Evolutionary conservation across 2,888 invertebrate species (phyloP).

Genomic region (Stenodera caucasica): DNA sequence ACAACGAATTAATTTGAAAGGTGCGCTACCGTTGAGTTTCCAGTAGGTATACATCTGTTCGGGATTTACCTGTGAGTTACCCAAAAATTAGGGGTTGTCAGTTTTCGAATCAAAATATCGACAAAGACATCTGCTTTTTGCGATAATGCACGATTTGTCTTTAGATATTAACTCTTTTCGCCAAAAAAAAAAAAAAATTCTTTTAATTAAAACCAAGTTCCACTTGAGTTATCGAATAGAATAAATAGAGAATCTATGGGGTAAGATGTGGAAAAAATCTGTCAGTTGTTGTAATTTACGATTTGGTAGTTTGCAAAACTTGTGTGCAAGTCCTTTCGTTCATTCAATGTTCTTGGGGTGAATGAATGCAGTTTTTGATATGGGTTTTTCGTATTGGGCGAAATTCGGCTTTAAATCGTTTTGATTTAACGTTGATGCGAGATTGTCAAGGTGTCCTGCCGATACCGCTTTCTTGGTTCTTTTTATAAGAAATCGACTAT

Average conservation of each 20-base stretch:
- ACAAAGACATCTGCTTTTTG: neutral
- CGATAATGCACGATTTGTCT: too few relatives aligned
- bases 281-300: constrained; percentile 35
- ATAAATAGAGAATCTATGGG: neutral
- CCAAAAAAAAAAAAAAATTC: neutral
- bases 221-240: neutral
- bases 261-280: constrained; percentile 6
- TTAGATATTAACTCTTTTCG: neutral
- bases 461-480: constrained; percentile 39
- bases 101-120: neutral
- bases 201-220: neutral
- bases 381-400: constrained; percentile 21
- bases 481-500: constrained; percentile 37
- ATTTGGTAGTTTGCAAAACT: constrained; percentile 38
- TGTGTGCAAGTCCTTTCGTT: constrained; percentile 14
- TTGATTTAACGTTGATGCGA: neutral
- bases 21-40: constrained; percentile 38
- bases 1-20: constrained; percentile 35
- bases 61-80: constrained; percentile 26
- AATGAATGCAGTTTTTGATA: constrained; percentile 33
- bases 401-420: constrained; percentile 21
- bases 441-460: constrained; percentile 30
- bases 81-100: neutral
- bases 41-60: constrained; percentile 36
- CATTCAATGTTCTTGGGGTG: constrained; percentile 32